phyloP scores from a whole-genome alignment of 2,797 vertebrate genomes.

The Malurus splendens region DNA sequence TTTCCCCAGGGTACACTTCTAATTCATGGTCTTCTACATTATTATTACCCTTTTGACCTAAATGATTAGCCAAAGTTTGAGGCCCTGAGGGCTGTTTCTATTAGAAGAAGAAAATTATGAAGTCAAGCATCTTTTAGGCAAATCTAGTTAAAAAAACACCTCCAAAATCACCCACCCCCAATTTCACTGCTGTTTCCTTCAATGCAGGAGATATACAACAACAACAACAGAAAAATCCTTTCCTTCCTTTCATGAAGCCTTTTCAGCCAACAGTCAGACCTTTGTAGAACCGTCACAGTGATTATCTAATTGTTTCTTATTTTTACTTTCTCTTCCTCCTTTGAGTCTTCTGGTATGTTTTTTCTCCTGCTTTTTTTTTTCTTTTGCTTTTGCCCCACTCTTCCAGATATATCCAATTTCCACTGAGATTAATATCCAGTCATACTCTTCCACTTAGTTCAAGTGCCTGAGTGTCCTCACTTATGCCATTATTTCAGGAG shows the following conservation, averaged over 20 bases:
- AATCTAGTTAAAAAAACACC: conserved; percentile 13
- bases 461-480: not conserved
- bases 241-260: not conserved
- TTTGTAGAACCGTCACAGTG: not conserved
- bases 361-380: not conserved
- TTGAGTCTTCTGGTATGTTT: not conserved
- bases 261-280: not conserved
- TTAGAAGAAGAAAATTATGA: conserved; percentile 36
- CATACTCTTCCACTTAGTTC: not conserved
- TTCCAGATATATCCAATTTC: not conserved
- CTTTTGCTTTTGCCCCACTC: not conserved
- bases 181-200: not conserved
- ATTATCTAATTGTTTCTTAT: not conserved
- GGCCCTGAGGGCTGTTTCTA: conserved; percentile 43
- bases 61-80: conserved; percentile 52
- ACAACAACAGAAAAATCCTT: not conserved
- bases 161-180: not conserved
- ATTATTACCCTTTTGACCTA: conserved; percentile 58
- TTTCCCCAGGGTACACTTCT: conserved; percentile 47
- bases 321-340: not conserved
- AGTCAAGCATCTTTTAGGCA: conserved; percentile 33
- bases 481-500: not conserved
- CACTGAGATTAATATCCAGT: not conserved
- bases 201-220: not conserved
- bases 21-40: conserved; percentile 50